phyloP scores from a whole-genome alignment of 2,797 vertebrate species.

The Fratercula arctica region DNA sequence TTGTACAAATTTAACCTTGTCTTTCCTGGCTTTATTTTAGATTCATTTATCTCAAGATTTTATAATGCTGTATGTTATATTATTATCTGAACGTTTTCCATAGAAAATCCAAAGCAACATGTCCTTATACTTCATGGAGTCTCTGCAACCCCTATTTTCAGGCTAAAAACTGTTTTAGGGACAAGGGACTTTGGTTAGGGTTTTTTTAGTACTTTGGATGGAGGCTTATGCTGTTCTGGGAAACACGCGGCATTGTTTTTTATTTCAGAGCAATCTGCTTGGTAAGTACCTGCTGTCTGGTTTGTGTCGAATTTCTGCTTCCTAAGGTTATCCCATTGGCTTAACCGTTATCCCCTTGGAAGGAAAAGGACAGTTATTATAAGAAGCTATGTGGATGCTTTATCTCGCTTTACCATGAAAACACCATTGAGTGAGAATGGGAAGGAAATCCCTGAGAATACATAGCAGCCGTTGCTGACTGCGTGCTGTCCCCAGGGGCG shows the following conservation, averaged over 20 bases:
- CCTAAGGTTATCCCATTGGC: conserved; percentile 35
- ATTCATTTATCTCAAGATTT: not conserved
- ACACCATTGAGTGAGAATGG: not conserved
- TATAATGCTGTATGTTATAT: not conserved
- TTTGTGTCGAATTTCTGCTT: not conserved
- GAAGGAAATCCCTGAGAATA: not conserved
- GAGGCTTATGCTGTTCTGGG: not conserved
- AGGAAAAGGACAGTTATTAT: not conserved
- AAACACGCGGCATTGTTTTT: not conserved
- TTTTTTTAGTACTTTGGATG: not conserved
- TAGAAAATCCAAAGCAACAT: not conserved
- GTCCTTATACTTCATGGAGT: not conserved
- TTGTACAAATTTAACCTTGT: not conserved
- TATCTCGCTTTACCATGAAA: not conserved
- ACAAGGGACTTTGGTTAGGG: not conserved
- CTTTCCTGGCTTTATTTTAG: not conserved
- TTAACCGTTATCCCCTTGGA: conserved; percentile 22
- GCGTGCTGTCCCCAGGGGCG: not conserved
- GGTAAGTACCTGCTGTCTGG: not conserved
- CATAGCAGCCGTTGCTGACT: not conserved
- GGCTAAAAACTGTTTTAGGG: not conserved
- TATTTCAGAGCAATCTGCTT: conserved; percentile 17
- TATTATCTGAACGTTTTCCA: not conserved
- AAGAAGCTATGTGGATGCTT: not conserved
- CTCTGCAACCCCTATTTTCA: not conserved